phyloP scores from a whole-genome alignment of 1,140 invertebrate species.

The Aphidius gifuensis region DNA sequence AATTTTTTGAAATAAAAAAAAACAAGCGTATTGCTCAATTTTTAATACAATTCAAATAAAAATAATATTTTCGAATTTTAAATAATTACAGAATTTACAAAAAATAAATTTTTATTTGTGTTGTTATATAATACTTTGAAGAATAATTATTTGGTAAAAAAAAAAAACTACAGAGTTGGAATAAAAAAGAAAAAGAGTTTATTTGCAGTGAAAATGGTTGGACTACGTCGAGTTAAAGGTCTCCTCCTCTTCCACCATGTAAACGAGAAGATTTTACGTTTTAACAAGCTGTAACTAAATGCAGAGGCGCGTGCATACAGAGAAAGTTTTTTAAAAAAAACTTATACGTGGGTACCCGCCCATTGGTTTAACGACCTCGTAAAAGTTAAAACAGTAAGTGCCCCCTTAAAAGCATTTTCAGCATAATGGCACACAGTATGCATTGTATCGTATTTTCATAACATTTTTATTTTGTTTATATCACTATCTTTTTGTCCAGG shows the following conservation, averaged over 20 bases:
- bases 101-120: too few species aligned
- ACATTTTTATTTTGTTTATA: background rate
- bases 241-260: constrained; percentile 15
- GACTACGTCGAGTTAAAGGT: too few species aligned
- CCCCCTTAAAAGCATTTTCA: constrained; percentile 31
- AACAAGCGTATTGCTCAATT: too few species aligned
- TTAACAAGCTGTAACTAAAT: constrained; percentile 40
- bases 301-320: constrained; percentile 27
- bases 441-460: constrained; percentile 30
- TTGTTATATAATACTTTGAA: too few species aligned
- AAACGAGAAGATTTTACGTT: constrained; percentile 34
- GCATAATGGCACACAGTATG: constrained; percentile 37
- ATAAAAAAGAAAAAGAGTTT: too few species aligned
- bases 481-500: constrained; percentile 3
- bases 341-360: constrained; percentile 1
- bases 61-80: too few species aligned
- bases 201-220: too few species aligned
- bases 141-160: too few species aligned
- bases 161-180: too few species aligned
- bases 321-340: background rate
- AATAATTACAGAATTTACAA: too few species aligned
- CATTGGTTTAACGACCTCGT: constrained; percentile 44
- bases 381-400: constrained; percentile 45
- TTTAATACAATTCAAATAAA: too few species aligned
- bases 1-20: too few species aligned